phyloP scores from a whole-genome alignment of 2,113 vertebrate species.

The Catagonus wagneri region DNA sequence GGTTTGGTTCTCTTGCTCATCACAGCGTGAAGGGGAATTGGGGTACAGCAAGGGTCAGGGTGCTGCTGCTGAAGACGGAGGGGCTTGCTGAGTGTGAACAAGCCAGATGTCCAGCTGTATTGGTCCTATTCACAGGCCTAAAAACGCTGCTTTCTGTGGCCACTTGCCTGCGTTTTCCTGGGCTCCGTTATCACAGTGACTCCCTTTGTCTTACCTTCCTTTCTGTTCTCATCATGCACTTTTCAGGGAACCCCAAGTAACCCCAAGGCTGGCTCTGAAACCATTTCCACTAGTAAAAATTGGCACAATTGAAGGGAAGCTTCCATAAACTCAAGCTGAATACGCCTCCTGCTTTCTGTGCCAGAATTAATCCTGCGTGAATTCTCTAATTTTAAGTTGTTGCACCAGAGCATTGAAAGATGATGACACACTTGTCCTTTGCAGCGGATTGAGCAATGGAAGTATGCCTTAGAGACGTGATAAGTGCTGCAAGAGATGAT shows the following conservation, averaged over 20 bases:
- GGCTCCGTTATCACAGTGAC: not conserved
- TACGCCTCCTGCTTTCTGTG: slow-evolving; percentile 38
- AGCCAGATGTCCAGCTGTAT: not conserved
- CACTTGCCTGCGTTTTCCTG: not conserved
- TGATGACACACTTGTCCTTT: slow-evolving; percentile 54
- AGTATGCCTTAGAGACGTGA: slow-evolving; percentile 73
- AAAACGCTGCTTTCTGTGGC: not conserved
- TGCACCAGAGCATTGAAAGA: slow-evolving; percentile 73
- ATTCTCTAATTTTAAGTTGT: slow-evolving; percentile 61
- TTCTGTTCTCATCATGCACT: slow-evolving; percentile 19
- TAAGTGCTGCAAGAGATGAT: slow-evolving; percentile 66
- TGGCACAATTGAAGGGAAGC: slow-evolving; percentile 36
- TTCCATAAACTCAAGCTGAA: slow-evolving; percentile 7
- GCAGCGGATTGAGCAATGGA: slow-evolving; percentile 76
- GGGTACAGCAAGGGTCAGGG: not conserved
- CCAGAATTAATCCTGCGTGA: slow-evolving; percentile 63
- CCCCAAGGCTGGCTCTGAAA: slow-evolving; percentile 48
- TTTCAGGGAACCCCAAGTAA: slow-evolving; percentile 52
- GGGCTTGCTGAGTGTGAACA: not conserved
- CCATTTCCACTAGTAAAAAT: slow-evolving; percentile 55
- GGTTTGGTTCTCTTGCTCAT: not conserved
- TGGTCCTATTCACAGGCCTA: not conserved
- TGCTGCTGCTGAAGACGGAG: not conserved
- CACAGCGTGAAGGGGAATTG: not conserved
- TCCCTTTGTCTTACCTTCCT: not conserved